Evolutionary conservation across 2,888 invertebrate species (phyloP), one percentile per base, ranked within the genome.

Genomic region (Lasioglossum oenotherae): DNA sequence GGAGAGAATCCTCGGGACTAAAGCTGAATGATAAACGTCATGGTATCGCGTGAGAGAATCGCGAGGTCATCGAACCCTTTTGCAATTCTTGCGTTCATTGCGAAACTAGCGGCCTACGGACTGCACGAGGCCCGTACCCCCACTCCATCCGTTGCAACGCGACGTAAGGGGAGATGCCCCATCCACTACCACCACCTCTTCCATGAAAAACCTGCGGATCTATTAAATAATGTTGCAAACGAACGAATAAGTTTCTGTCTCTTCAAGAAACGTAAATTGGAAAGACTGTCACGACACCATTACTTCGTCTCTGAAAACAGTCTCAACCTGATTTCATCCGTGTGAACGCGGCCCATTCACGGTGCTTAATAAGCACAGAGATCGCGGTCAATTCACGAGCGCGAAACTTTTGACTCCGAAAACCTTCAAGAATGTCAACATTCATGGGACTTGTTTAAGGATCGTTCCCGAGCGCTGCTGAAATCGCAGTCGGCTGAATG

Each of bases 271-370:
- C 14, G 19, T 16, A 14, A 35, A 19, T 5, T 31, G 16, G 2
- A 57, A 46, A 49, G 38, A 67, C n/a, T 38, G 3, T 19, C n/a
- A 12, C 44, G 38, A 31, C 69, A 38, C 35, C 31, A 38, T 74
- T 35, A 16, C 16, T 46, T 38, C 60, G 19, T 35, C 23, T n/a
- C 41, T 19, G 3, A 49, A 69, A 35, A 44, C 44, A 64, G 46
- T 35, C 23, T 78, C 31, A 74, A 74, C 76, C 80, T 14, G 60
- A 73, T 85, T 80, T 64, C 44, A 4, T 31, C 38, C 53, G 35
- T 16, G 53, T 12, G 49, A 85, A 85, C 19, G 71, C 44, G 49
- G 3, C 23, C 41, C 12, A 23, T 74, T 78, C 77, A 77, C 74
- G 27, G 60, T 27, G 60, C 27, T 85, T 79, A 57, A 64, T 31